Base-by-base conservation (phyloP, 2,113 vertebrate species). In the Probosciger aterrimus region DNA sequence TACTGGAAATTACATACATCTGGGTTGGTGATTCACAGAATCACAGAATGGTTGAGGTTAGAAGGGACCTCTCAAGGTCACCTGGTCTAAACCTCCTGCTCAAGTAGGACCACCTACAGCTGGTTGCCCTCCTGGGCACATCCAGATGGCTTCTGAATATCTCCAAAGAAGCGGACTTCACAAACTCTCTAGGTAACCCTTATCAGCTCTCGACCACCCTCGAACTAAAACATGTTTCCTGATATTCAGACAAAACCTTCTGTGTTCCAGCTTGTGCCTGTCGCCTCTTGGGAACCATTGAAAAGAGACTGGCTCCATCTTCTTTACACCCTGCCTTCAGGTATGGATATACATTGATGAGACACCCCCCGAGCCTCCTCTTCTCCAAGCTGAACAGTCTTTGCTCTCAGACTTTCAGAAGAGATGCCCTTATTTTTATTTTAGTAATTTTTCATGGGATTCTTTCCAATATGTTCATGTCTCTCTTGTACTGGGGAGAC, bases 131-230 rank as follows among this genome's bases (percentile, higher is more conserved):
- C 8, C 46, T 37, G 46, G 33, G 44, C 14, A 47, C 18, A 23
- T 87, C 22, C 37, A 78, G 46, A 37, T 1, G 4, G 5, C 18
- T 82, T 77, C 43, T 63, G 6, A 74, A n/a, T 46, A 5, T 68
- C 69, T 71, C 30, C 43, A 68, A 17, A 24, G 28, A 49, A 19
- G 23, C 16, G 28, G 10, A 28, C 11, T 73, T 43, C 37, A 52
- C 5, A 77, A 10, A 18, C 11, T 30, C 23, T 20, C 4, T 3
- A 35, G 39, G n/a, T 19, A 65, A 37, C 12, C 17, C 44, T 27
- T 64, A 14, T 28, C 49, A 59, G 33, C 9, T 14, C 0, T 0
- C 13, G 6, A 10, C 39, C 35, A 49, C 5, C 1, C 8, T 55
- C 63, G 7, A 22, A 50, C 52, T n/a, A 30, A 62, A 73, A 59